phyloP scores from a whole-genome alignment of 2,797 vertebrate species.

The Phataginus tetradactyla region DNA sequence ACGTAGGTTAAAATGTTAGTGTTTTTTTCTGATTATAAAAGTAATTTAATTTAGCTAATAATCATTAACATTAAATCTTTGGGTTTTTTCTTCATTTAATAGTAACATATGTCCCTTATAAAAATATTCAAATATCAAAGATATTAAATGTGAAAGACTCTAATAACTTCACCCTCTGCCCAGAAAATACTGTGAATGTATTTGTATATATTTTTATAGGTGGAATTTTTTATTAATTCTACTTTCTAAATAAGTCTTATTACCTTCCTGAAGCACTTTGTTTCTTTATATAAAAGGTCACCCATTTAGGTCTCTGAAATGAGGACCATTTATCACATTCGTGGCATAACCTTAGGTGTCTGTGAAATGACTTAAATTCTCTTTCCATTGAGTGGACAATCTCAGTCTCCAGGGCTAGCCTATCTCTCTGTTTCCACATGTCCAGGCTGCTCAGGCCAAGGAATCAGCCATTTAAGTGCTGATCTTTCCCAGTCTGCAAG shows the following conservation, averaged over 20 bases:
- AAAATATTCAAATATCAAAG: conserved; percentile 27
- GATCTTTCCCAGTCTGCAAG: neutral
- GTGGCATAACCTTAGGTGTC: neutral
- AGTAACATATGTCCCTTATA: neutral
- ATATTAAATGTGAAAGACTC: conserved; percentile 1
- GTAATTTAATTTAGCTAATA: neutral
- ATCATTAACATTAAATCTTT: neutral
- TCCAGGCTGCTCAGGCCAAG: neutral
- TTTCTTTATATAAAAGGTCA: neutral
- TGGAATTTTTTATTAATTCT: neutral
- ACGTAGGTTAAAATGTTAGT: neutral
- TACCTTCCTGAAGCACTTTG: neutral
- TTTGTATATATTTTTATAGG: neutral
- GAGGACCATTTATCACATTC: neutral
- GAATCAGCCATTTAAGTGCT: neutral
- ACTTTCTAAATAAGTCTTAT: neutral
- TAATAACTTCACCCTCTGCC: neutral
- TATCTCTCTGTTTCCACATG: neutral
- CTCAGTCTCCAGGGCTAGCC: neutral
- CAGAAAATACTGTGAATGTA: neutral
- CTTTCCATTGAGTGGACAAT: neutral
- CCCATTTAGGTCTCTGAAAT: neutral
- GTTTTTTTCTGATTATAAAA: neutral
- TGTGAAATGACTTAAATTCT: neutral
- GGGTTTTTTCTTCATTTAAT: neutral